Evolutionary conservation across 2,113 vertebrate species (phyloP), one percentile per base, ranked within the genome.

Genomic region (Serinus canaria): DNA sequence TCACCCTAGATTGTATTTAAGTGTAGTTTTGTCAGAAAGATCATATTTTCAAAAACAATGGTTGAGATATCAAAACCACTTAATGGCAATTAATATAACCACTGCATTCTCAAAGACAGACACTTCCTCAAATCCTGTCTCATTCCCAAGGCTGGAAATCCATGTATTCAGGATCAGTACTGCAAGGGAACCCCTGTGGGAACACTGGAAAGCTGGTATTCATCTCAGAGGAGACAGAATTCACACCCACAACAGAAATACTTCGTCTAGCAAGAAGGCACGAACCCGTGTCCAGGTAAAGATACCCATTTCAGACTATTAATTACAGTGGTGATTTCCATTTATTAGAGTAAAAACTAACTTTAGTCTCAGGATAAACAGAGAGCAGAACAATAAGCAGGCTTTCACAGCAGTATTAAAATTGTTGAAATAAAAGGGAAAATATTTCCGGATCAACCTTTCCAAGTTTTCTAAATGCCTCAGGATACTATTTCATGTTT

Each of bases 311-410:
- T 86, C 60, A 82, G 39, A 72, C 64, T 49, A 59, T 46, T 33
- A 59, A 64, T 46, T 35, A 67, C 16, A 74, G 27, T 6, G 3
- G 22, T 49, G 24, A 86, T 52, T 92, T 90, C 33, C 56, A 86
- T 43, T 83, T 66, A 74, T 17, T 5, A 4, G 9, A 12, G 6
- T 28, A 4, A 31, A 50, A 46, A n/a, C 76, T 90, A 94, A 78
- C 79, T 92, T 92, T 44, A 80, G 70, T 62, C 67, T 83, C 85
- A 76, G 39, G 18, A 50, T 86, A 95, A 96, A 96, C 39, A 97
- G 17, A 27, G 55, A 93, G 18, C 23, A 24, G 79, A 90, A 94
- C 39, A 89, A 67, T 4, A 20, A 86, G 24, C 33, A n/a, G 77
- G 33, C 83, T 91, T 87, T 76, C 59, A 87, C 17, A 55, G 59